A percentile compares a stretch with the other conserved stretches of the same genome.
phyloP scores from a whole-genome alignment of 2,797 vertebrate genomes.

The Diplodus sargus region DNA sequence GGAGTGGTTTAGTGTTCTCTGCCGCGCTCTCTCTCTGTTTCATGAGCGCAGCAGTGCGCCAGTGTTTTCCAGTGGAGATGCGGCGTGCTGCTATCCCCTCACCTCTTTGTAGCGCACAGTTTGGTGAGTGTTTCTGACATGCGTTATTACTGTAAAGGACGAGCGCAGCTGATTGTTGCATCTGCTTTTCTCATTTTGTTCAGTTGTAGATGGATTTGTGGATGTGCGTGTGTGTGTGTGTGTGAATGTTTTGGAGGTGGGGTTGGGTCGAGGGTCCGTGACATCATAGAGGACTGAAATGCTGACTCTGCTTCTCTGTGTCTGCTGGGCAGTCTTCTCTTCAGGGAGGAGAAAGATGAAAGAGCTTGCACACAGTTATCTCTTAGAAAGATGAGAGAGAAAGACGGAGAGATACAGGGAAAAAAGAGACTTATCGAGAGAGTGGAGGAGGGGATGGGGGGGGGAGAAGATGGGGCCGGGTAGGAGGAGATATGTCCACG shows the following conservation, averaged over 20 bases:
- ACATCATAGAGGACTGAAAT: slow-evolving; percentile 83
- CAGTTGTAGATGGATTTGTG: slow-evolving; percentile 11
- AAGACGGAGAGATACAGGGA: slow-evolving; percentile 27
- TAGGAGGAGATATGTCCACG: slow-evolving; percentile 66
- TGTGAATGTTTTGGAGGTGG: slow-evolving; percentile 23
- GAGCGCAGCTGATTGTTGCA: slow-evolving; percentile 17
- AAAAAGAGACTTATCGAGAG: slow-evolving; percentile 1
- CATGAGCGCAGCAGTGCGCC: slow-evolving; percentile 51
- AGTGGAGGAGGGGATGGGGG: background rate
- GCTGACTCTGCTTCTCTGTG: slow-evolving; percentile 85
- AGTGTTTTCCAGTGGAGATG: slow-evolving; percentile 51
- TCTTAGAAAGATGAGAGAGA: slow-evolving; percentile 66
- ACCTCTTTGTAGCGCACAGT: slow-evolving; percentile 42
- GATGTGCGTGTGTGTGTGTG: background rate
- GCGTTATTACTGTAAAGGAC: slow-evolving; percentile 16
- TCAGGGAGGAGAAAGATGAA: slow-evolving; percentile 76
- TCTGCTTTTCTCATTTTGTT: slow-evolving; percentile 13
- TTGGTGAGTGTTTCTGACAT: slow-evolving; percentile 51
- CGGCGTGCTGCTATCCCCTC: slow-evolving; percentile 37
- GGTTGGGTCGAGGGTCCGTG: slow-evolving; percentile 68
- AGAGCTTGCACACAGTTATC: slow-evolving; percentile 74
- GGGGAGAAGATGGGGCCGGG: slow-evolving; percentile 14
- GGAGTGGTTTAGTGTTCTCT: slow-evolving; percentile 41
- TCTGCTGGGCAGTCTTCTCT: slow-evolving; percentile 80
- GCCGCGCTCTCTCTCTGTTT: slow-evolving; percentile 28